Conservation (phyloP, 2,113 vertebrate genomes). For the Melanerpes aurifrons region DNA sequence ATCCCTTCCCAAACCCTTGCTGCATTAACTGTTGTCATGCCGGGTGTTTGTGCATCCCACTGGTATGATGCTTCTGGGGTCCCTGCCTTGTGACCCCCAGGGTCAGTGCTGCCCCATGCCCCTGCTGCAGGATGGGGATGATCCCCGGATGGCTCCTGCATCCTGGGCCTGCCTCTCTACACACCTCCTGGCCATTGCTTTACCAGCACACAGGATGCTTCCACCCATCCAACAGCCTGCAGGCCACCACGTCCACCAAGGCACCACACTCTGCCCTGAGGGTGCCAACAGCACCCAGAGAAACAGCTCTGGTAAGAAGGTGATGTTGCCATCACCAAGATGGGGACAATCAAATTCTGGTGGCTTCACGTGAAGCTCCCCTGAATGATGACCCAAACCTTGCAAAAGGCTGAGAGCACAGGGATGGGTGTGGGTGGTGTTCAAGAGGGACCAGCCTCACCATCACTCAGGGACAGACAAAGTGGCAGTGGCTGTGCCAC, state of each 20-base stretch:
- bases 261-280: accelerated
- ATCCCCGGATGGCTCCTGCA: neutral
- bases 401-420: accelerated
- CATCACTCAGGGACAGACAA: neutral
- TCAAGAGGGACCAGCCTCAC: accelerated
- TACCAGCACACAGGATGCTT: accelerated
- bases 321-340: neutral
- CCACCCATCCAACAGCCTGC: accelerated
- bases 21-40: neutral
- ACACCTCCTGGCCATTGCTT: accelerated
- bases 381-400: accelerated
- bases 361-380: accelerated
- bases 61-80: accelerated
- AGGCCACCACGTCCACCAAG: accelerated
- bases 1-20: neutral
- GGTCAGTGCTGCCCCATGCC: accelerated
- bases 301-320: accelerated
- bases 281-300: accelerated
- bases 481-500: accelerated
- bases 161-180: accelerated
- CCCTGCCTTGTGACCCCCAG: neutral
- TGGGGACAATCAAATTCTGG: accelerated
- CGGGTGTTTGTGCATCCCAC: neutral
- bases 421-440: neutral
- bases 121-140: accelerated